Conservation (phyloP, 1,140 invertebrate genomes). For the Brachionus asplanchnoidis region DNA sequence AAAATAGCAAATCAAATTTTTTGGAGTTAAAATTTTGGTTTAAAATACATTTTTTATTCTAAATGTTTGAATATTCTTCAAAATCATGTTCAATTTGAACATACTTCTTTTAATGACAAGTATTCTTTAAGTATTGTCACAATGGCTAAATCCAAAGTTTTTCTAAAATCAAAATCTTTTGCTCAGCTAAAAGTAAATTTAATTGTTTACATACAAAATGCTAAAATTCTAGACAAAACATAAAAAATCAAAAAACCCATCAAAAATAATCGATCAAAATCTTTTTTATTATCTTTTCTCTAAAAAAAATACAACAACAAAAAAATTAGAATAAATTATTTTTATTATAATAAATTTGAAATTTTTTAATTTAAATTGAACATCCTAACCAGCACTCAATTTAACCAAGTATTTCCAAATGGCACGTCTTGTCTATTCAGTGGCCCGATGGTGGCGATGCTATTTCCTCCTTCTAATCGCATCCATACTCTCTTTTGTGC, state of each 20-base stretch:
- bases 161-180: too few relatives aligned
- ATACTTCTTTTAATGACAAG: too few relatives aligned
- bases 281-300: not conserved
- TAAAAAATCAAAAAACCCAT: not conserved
- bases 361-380: not conserved
- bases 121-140: too few relatives aligned
- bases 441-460: conserved; percentile 20
- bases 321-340: not conserved
- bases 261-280: not conserved
- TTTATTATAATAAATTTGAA: not conserved
- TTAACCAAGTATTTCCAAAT: not conserved
- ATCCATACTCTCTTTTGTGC: not conserved
- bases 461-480: conserved; percentile 24
- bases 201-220: not conserved
- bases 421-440: not conserved
- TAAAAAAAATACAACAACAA: not conserved
- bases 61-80: too few relatives aligned
- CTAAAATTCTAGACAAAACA: not conserved
- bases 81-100: too few relatives aligned
- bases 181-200: not conserved
- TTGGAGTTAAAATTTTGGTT: too few relatives aligned
- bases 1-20: too few relatives aligned
- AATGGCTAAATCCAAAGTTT: too few relatives aligned
- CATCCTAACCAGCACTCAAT: not conserved
- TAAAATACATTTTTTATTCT: too few relatives aligned